Evolutionary conservation across 2,888 invertebrate genomes (phyloP), one percentile per base, ranked within the genome.

Genomic region (Choristoneura rosaceana): DNA sequence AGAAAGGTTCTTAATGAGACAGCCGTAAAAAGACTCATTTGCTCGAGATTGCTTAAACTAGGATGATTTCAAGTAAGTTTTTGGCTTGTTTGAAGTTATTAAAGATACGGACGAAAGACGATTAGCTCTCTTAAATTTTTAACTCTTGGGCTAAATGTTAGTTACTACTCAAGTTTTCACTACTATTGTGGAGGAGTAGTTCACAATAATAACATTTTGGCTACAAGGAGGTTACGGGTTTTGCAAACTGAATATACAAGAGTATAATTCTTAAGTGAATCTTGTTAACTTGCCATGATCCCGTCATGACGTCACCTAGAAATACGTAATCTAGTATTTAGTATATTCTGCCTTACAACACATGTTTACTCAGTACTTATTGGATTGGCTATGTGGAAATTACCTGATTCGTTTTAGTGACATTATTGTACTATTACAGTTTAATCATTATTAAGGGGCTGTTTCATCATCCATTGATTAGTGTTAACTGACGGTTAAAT

Each of bases 361-460:
- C 34, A 62, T n/a, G 50, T 63, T 62, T 45, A 63, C 59, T 33
- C 25, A n/a, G 63, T 63, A 63, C 47, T 59, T 59, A 59, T 59
- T 34, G 33, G 9, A 61, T 41, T 41, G 15, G 60, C 60, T 60
- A 38, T 60, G 34, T 60, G 9, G n/a, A 15, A 34, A 61, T 61
- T 61, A 17, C 25, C 25, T 55, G 55, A 55, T 25, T 55, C 14
- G 55, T 25, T 17, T 55, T 25, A 55, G 25, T 55, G 10, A 55
- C 55, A 55, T 15, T 50, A 52, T 15, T 15, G 8, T 17, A 17
- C 17, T 52, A 1, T 17, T 52, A 43, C 15, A 47, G 43, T 9
- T 9, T 43, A 10, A 43, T 10, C n/a, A 47, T 4, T 47, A n/a
- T n/a, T 47, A 8, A 7, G n/a, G n/a, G n/a, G n/a, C n/a, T n/a